Conservation (phyloP, 1,140 invertebrate genomes). For the Neuroterus valhalla region DNA sequence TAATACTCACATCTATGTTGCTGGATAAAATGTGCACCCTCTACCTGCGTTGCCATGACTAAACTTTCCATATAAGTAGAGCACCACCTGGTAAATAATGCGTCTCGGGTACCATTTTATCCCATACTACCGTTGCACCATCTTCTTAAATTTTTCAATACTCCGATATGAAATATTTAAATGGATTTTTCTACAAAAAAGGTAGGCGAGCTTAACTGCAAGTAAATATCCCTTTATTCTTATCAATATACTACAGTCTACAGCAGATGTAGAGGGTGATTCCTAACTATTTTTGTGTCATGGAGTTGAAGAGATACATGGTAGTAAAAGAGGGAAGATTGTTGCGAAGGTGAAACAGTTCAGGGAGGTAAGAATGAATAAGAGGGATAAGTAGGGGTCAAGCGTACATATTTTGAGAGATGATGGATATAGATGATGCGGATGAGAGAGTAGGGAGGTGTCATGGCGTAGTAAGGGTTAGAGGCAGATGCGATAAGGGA, state of each 20-base stretch:
- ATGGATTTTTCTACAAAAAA: slow-evolving; percentile 17
- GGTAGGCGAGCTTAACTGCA: not conserved
- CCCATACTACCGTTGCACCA: slow-evolving; percentile 22
- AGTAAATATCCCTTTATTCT: not conserved
- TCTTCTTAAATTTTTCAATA: slow-evolving; percentile 9
- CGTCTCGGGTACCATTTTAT: slow-evolving; percentile 48
- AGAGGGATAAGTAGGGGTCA: too few relatives aligned
- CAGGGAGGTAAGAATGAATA: too few relatives aligned
- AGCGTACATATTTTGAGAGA: too few relatives aligned
- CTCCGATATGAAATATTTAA: slow-evolving; percentile 21
- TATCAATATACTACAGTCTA: not conserved
- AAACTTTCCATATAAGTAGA: slow-evolving; percentile 61
- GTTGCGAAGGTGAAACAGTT: too few relatives aligned
- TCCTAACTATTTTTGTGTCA: not conserved
- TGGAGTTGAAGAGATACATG: too few relatives aligned
- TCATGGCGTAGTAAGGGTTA: too few relatives aligned
- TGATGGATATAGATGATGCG: too few relatives aligned
- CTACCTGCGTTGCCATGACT: slow-evolving; percentile 39
- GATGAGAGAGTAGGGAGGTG: too few relatives aligned
- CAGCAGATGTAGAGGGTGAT: slow-evolving; percentile 12
- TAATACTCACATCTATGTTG: slow-evolving; percentile 60
- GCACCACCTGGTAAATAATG: slow-evolving; percentile 50
- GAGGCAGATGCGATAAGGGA: too few relatives aligned
- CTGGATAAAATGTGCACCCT: slow-evolving; percentile 53
- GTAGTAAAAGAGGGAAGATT: too few relatives aligned